A percentile compares a stretch with the other conserved stretches of the same genome.
These are phyloP conservation scores for Gavia stellata DNA, from an alignment of 2,113 vertebrate species.

Conservation along the genomic window DNA sequence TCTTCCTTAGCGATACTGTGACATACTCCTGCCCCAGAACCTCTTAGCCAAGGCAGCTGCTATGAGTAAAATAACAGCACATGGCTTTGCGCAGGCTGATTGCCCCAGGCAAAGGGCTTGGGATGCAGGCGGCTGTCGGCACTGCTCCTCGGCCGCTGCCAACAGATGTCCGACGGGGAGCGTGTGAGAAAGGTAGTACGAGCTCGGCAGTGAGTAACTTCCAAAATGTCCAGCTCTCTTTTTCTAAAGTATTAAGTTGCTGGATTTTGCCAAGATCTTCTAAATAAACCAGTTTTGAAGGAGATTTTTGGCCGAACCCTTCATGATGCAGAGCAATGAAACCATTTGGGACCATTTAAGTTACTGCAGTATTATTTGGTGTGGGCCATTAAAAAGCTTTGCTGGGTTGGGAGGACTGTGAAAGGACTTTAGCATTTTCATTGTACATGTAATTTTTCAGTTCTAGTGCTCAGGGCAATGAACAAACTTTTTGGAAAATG, in stretches of 20 bases:
- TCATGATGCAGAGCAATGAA: neutral
- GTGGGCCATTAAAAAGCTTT: neutral
- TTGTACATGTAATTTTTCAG: neutral
- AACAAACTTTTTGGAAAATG: neutral
- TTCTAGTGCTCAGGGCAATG: neutral
- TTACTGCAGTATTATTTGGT: neutral
- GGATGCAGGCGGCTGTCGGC: neutral
- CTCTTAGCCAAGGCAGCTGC: neutral
- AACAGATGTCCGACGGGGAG: neutral
- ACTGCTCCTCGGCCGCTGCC: neutral
- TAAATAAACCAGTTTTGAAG: neutral
- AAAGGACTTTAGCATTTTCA: neutral
- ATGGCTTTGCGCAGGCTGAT: rapidly evolving
- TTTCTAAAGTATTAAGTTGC: neutral
- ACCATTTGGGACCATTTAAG: neutral
- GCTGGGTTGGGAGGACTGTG: neutral
- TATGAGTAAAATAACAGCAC: neutral
- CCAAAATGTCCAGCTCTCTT: neutral
- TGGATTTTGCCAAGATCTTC: neutral
- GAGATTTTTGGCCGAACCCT: neutral
- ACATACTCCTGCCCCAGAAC: neutral
- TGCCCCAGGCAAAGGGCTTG: neutral
- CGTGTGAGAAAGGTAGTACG: neutral
- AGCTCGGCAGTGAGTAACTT: neutral
- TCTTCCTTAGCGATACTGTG: neutral